Percentiles rank a stretch among this genome's conserved stretches.
These are phyloP conservation scores for Leptestheria dahalacensis DNA, from an alignment of 1,140 invertebrate species.

Conservation along the genomic window DNA sequence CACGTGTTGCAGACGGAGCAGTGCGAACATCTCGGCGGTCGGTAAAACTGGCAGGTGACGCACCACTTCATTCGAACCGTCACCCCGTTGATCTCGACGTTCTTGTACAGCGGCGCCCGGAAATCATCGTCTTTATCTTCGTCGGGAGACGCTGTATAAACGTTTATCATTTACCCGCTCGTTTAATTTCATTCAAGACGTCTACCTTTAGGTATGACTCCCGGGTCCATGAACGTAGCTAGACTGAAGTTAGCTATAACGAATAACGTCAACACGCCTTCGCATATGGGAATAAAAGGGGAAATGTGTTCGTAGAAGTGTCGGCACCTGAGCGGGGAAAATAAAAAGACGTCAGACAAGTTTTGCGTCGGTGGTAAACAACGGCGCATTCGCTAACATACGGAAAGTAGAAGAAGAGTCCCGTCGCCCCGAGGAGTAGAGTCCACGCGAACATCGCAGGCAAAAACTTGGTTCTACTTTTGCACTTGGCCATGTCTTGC, in stretches of 20 bases:
- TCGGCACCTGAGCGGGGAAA: slow-evolving; percentile 48
- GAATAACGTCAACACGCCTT: slow-evolving; percentile 89
- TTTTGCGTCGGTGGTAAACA: slow-evolving; percentile 19
- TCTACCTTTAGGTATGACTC: slow-evolving; percentile 92
- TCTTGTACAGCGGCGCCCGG: slow-evolving; percentile 91
- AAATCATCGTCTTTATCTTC: slow-evolving; percentile 95
- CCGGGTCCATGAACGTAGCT: slow-evolving; percentile 98
- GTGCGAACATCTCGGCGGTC: slow-evolving; percentile 94
- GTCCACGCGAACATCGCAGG: slow-evolving; percentile 93
- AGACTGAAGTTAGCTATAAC: slow-evolving; percentile 95
- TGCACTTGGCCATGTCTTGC: neutral
- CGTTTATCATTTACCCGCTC: slow-evolving; percentile 11
- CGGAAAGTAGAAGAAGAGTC: slow-evolving; percentile 91
- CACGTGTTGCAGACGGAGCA: slow-evolving; percentile 98
- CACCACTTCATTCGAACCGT: slow-evolving; percentile 99
- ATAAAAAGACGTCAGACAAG: slow-evolving; percentile 14
- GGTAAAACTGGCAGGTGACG: slow-evolving; percentile 97
- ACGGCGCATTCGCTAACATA: too few species aligned
- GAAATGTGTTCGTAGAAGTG: slow-evolving; percentile 56
- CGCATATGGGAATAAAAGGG: slow-evolving; percentile 78
- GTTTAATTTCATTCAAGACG: slow-evolving; percentile 1
- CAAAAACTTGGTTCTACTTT: slow-evolving; percentile 57
- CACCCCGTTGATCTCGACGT: slow-evolving; percentile 94
- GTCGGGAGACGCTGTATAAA: slow-evolving; percentile 67
- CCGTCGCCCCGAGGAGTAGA: slow-evolving; percentile 72